Evolutionary conservation across 2,888 invertebrate species (phyloP), one percentile per base, ranked within the genome.

Genomic region (Agriopis leucophaearia): DNA sequence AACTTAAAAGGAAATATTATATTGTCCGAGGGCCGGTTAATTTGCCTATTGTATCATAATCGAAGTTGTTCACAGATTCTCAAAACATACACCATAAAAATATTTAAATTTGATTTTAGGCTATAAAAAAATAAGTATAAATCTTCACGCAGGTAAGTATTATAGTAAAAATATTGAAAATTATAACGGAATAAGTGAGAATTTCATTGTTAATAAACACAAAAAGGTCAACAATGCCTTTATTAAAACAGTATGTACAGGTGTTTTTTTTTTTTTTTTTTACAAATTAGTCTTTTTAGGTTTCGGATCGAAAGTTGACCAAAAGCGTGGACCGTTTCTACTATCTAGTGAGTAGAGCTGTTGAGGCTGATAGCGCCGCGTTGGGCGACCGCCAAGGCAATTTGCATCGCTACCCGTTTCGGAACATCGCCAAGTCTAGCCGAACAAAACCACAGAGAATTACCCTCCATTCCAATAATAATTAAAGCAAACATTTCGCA

Each of bases 341-440:
- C 77, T 83, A 87, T 85, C 84, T 80, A 83, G 79, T 83, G 84
- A 67, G 68, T 66, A 27, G 27, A 48, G 48, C 13, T 59, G 66
- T 69, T 63, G 69, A 82, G 79, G 82, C 83, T 83, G 89, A 85
- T 91, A 88, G 90, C 91, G 92, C 91, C 91, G 89, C 86, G 85
- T 94, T 94, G 94, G 94, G 93, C 91, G 92, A 84, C 83, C 88
- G 94, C 94, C 94, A 94, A 94, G 88, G 90, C 90, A 94, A 94
- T 94, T 94, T 94, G 93, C 94, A 94, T 93, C 92, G 92, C 91
- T 93, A 90, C 92, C 91, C 92, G 85, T 92, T 93, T 94, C 94
- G 94, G 94, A 94, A 92, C 94, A 90, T 90, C 91, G 94, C 94
- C 94, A 94, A 94, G 94, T 94, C 94, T 94, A 93, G 92, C 90